Evolutionary conservation across 1,140 invertebrate species (phyloP).

Genomic region (Rhynchophorus ferrugineus): DNA sequence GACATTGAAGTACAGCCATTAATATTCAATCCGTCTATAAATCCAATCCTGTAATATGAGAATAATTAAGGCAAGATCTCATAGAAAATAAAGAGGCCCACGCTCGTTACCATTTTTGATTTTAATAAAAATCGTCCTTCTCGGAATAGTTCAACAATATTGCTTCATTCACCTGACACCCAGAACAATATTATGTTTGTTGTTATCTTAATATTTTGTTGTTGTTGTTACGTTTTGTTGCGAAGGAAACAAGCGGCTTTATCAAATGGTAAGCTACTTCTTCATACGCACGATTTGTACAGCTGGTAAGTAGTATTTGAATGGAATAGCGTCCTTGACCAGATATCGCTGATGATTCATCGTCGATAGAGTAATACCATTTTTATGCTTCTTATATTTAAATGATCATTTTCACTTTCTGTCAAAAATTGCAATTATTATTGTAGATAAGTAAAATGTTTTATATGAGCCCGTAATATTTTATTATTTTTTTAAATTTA

Average conservation of each 20-base stretch:
- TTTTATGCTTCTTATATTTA: too few relatives aligned
- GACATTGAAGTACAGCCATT: too few relatives aligned
- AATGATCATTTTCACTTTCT: too few relatives aligned
- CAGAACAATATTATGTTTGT: conserved; percentile 8
- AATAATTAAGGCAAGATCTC: background rate
- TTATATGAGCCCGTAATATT: too few relatives aligned
- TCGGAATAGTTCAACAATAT: background rate
- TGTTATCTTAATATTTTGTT: conserved; percentile 14
- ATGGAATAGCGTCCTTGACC: too few relatives aligned
- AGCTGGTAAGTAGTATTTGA: background rate
- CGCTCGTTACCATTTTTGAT: background rate
- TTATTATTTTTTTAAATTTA: too few relatives aligned
- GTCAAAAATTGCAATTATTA: too few relatives aligned
- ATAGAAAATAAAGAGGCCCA: background rate
- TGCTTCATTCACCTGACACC: background rate
- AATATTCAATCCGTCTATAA: too few relatives aligned
- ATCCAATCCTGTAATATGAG: too few relatives aligned
- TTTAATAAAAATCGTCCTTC: background rate
- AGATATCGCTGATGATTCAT: too few relatives aligned
- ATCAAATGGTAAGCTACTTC: conserved; percentile 8
- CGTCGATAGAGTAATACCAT: too few relatives aligned
- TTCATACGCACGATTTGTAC: background rate
- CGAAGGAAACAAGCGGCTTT: background rate
- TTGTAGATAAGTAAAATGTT: too few relatives aligned
- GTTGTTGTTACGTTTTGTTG: conserved; percentile 12